Evolutionary conservation across 1,140 invertebrate species (phyloP), one percentile per base, ranked within the genome.

Genomic region (Brachionus angularis): DNA sequence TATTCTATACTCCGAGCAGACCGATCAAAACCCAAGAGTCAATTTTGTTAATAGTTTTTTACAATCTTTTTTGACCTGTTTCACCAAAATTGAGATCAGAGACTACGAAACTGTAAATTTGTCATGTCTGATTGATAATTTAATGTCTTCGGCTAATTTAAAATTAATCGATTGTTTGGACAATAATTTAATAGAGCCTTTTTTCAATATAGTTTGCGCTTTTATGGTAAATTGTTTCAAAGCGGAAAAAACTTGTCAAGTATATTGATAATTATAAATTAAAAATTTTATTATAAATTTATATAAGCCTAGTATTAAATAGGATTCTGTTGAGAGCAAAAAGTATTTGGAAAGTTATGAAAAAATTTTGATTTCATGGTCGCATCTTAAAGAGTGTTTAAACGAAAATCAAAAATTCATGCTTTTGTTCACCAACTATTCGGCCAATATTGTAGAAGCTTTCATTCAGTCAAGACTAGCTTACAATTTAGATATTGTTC

Each of bases 151-250:
- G 12, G 16, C 31, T 23, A 44, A 29, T 21, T 33, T 18, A 31
- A 27, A n/a, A 2, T 36, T 47, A 12, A 47, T 67, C n/a, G 27
- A 67, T 5, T 21, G n/a, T 2, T 10, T 42, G 10, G 39, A 42
- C 39, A 16, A 16, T 16, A 10, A 42, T 10, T 42, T 42, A 16
- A 10, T 42, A 16, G 39, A 42, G 16, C 10, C 39, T 10, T 49
- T 67, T 67, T 50, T 67, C 14, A 47, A 34, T 18, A 21, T 47
- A 8, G 14, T 67, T 0, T 23, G n/a, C 3, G 10, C 42, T 2
- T 67, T 67, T 50, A 33, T 67, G 23, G 18, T 67, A n/a, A 34
- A 67, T 50, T 67, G 62, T 25, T 67, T 67, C 62, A 67, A 67
- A 50, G 62, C 62, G 34, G 62, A 67, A n/a, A 39, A 25, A 50